These are phyloP conservation scores for Cottus gobio DNA, from an alignment of 2,113 vertebrate genomes.

Conservation along the genomic window DNA sequence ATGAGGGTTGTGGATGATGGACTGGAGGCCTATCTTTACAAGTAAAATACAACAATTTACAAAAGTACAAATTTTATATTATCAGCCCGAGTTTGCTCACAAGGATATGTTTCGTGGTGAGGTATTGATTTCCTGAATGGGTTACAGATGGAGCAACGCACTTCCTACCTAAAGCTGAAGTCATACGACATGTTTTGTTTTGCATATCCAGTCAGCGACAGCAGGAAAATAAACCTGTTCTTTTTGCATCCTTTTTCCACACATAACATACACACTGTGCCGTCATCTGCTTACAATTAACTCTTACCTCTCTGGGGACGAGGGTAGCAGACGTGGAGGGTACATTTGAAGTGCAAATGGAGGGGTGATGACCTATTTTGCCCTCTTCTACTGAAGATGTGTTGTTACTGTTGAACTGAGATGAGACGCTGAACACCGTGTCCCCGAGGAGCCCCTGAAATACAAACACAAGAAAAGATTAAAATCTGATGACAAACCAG, in stretches of 20 bases:
- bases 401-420: slow-evolving; percentile 53
- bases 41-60: background rate
- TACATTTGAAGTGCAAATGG: background rate
- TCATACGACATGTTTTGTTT: slow-evolving; percentile 21
- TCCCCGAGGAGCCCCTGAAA: slow-evolving; percentile 73
- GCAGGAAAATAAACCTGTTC: background rate
- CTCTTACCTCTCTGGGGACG: slow-evolving; percentile 64
- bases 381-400: slow-evolving; percentile 31
- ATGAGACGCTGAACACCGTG: slow-evolving; percentile 78
- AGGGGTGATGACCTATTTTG: background rate
- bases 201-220: slow-evolving; percentile 40
- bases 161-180: background rate
- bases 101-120: background rate
- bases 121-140: background rate
- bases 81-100: background rate
- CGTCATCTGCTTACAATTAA: slow-evolving; percentile 4
- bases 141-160: background rate
- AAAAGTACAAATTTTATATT: background rate
- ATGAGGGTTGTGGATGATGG: slow-evolving; percentile 33
- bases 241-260: background rate
- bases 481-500: background rate
- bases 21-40: background rate
- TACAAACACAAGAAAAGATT: background rate
- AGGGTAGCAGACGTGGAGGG: slow-evolving; percentile 43
- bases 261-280: background rate